Conservation (phyloP, 30 jellyfish, hydroid and myxozoan species). For the Sanderia malayensis region DNA sequence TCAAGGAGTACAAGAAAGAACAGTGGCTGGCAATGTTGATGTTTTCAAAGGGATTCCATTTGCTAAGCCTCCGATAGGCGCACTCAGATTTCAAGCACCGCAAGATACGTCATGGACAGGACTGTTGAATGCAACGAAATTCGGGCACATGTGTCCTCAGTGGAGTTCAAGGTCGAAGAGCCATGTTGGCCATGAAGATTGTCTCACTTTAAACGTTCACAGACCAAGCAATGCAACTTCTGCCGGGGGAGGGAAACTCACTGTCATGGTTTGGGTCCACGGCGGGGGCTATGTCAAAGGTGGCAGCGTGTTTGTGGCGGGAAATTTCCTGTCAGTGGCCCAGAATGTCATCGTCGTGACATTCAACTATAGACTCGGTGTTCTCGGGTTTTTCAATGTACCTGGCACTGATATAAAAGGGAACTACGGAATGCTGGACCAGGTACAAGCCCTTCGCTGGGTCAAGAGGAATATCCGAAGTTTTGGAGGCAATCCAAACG, state of each 20-base stretch:
- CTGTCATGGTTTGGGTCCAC: constrained; percentile 66
- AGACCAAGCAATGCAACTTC: constrained; percentile 5
- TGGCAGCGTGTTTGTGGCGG: background rate
- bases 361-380: constrained; percentile 66
- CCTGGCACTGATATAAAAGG: constrained; percentile 46
- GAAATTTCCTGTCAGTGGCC: constrained; percentile 2
- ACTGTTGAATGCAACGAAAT: no score
- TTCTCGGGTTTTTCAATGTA: constrained; percentile 61
- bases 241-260: constrained; percentile 12
- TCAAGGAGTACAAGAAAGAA: no score
- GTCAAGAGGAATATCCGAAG: constrained; percentile 53
- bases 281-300: constrained; percentile 51
- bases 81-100: constrained; percentile 72
- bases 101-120: constrained; percentile 53
- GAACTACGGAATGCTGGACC: constrained; percentile 81
- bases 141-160: constrained; percentile 42
- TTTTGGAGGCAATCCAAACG: background rate
- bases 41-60: constrained; percentile 81
- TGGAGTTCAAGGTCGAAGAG: constrained; percentile 20
- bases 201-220: constrained; percentile 13
- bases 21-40: no score
- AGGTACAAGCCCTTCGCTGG: constrained; percentile 65
- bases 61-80: constrained; percentile 78
- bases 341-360: constrained; percentile 72
- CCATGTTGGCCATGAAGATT: constrained; percentile 17